Evolutionary conservation across 2,113 vertebrate genomes (phyloP), one percentile per base, ranked within the genome.

Genomic region (Chaetodon trifascialis): DNA sequence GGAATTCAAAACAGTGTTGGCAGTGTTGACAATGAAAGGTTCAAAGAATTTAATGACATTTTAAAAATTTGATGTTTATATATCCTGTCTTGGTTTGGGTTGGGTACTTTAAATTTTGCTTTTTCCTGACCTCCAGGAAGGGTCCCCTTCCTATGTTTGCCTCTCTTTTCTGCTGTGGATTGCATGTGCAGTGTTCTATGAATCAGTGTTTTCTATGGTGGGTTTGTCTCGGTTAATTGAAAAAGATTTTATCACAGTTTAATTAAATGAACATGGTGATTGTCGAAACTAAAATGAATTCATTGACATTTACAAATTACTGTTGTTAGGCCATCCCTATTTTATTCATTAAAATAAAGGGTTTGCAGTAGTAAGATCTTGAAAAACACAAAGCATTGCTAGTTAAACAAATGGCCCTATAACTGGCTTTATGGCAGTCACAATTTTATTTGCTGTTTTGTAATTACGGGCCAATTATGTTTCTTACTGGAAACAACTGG

Each of bases 251-350:
- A 90, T 91, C 84, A 15, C 1, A 40, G 60, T 89, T 86, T 87
- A 92, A 91, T 88, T 91, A 90, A 86, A 83, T 81, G 49, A 76
- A 80, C 52, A 80, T 63, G 16, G 47, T 73, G 86, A 86, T 88
- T 86, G 84, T 5, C 4, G 54, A 76, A 86, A 80, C 56, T 82
- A 71, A 87, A 88, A 83, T 80, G 65, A 83, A 82, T 88, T 76
- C 56, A 59, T 59, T 77, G 77, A 65, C 60, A 83, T 74, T 85
- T 75, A 83, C 75, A 88, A 85, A 87, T 67, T 42, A 52, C 74
- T 67, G 67, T 60, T 51, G 62, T 76, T 21, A 71, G 42, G 68
- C 36, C 21, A 44, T 62, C 30, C 30, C 59, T 81, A 23, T 77
- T 67, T 59, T 77, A 17, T 67, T 44, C 54, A 66, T 81, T 75